Conservation (phyloP, 1,140 invertebrate genomes). For the Tetranychus urticae region DNA sequence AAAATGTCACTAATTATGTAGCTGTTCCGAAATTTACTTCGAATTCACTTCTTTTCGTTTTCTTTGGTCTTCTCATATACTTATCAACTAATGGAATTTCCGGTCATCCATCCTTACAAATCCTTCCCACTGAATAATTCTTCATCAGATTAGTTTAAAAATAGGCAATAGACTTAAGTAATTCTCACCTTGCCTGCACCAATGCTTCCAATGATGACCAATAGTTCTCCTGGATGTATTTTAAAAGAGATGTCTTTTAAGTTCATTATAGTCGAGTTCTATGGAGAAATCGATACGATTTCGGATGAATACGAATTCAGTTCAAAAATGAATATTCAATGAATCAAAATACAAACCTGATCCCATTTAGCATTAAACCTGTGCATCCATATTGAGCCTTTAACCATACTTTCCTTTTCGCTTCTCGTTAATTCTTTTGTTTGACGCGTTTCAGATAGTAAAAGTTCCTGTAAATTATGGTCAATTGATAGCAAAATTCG, state of each 20-base stretch:
- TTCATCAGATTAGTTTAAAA: neutral
- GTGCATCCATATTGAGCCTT: neutral
- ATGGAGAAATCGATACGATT: neutral
- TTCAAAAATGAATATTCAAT: neutral
- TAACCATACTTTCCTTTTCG: neutral
- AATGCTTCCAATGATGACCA: constrained; percentile 1
- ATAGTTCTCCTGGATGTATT: constrained; percentile 2
- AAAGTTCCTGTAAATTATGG: no score
- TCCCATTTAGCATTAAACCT: neutral
- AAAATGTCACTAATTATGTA: constrained; percentile 14
- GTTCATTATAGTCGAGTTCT: neutral
- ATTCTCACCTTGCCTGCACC: constrained; percentile 2
- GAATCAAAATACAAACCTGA: neutral
- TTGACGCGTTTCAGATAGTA: neutral
- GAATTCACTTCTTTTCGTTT: no score
- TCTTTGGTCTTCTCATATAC: constrained; percentile 16
- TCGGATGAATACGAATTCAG: neutral
- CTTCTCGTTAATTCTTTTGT: neutral
- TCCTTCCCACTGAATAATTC: constrained; percentile 24
- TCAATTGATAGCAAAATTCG: no score
- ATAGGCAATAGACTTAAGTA: neutral
- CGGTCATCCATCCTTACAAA: no score
- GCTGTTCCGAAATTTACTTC: no score
- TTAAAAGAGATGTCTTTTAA: constrained; percentile 33
- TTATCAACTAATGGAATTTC: no score